Conservation (phyloP, 37 sponge, comb jelly and placozoan species). For the Chondrilla cf. caribensis region DNA sequence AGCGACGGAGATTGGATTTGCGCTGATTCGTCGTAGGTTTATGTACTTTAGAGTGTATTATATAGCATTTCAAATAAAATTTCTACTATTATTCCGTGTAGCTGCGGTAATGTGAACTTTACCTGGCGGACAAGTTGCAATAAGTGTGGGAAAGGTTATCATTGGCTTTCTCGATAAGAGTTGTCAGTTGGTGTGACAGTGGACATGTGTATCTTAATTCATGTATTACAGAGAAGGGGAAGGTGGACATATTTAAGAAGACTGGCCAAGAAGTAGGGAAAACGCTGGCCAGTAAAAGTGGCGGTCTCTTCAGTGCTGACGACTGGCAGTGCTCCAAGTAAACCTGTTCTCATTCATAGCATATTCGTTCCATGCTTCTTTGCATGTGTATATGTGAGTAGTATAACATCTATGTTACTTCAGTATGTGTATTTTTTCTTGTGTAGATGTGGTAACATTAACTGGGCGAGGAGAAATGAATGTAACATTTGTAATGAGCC, state of each 20-base stretch:
- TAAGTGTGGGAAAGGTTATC: slow-evolving; percentile 86
- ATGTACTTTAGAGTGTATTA: background rate
- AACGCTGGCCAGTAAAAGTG: slow-evolving; percentile 87
- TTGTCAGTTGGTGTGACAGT: background rate
- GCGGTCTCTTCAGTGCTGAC: slow-evolving; percentile 96
- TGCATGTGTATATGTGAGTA: no score
- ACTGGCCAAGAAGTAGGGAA: slow-evolving; percentile 89
- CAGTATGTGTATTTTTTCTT: background rate
- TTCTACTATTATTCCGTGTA: slow-evolving; percentile 14
- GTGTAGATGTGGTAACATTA: slow-evolving; percentile 93
- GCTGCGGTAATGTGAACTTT: slow-evolving; percentile 96
- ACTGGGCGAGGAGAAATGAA: slow-evolving; percentile 94
- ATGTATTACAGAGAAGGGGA: slow-evolving; percentile 54
- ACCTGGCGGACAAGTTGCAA: slow-evolving; percentile 85
- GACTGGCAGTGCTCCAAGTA: slow-evolving; percentile 97
- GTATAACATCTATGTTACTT: background rate
- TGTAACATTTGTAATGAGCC: slow-evolving; percentile 93
- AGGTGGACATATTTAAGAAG: slow-evolving; percentile 77
- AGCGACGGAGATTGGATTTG: slow-evolving; percentile 99
- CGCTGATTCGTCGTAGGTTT: slow-evolving; percentile 59
- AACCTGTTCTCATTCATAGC: background rate
- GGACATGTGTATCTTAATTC: no score
- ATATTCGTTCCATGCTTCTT: background rate
- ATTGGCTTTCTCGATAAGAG: background rate
- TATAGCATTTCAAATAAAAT: background rate